phyloP scores from a whole-genome alignment of 2,888 invertebrate genomes.

The Eilema sororculum region DNA sequence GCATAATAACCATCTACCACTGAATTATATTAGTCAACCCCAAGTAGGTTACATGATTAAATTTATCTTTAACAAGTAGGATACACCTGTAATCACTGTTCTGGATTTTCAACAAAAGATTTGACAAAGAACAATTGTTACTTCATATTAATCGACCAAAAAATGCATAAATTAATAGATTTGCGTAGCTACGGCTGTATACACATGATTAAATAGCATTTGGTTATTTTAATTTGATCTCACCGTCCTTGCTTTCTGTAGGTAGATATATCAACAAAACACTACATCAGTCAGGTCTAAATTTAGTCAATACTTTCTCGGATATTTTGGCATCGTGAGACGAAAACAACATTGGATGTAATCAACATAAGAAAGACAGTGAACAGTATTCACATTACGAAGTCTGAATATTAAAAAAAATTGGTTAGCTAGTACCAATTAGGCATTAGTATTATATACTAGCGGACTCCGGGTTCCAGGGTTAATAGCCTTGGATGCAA shows the following conservation, averaged over 20 bases:
- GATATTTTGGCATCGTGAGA: slow-evolving; percentile 61
- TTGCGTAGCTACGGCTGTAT: background rate
- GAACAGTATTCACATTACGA: slow-evolving; percentile 23
- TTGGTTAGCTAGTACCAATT: no score
- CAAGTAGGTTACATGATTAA: slow-evolving; percentile 48
- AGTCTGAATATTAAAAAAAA: no score
- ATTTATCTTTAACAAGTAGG: slow-evolving; percentile 49
- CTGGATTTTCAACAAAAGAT: slow-evolving; percentile 49
- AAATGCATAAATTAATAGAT: slow-evolving; percentile 2
- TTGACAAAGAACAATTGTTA: slow-evolving; percentile 25
- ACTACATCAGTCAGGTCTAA: slow-evolving; percentile 51
- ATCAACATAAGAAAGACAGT: slow-evolving; percentile 43
- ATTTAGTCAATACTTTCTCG: slow-evolving; percentile 68
- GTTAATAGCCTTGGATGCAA: no score
- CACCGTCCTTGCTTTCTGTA: slow-evolving; percentile 55
- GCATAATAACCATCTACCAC: slow-evolving; percentile 31
- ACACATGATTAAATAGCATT: background rate
- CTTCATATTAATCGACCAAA: background rate
- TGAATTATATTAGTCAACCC: background rate
- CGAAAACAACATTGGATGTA: slow-evolving; percentile 59
- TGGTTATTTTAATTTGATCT: slow-evolving; percentile 30
- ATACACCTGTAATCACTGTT: slow-evolving; percentile 64
- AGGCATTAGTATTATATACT: no score
- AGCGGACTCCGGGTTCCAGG: no score
- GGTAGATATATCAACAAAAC: slow-evolving; percentile 52